Conservation (phyloP, 1,140 invertebrate genomes). For the Nylanderia fulva region DNA sequence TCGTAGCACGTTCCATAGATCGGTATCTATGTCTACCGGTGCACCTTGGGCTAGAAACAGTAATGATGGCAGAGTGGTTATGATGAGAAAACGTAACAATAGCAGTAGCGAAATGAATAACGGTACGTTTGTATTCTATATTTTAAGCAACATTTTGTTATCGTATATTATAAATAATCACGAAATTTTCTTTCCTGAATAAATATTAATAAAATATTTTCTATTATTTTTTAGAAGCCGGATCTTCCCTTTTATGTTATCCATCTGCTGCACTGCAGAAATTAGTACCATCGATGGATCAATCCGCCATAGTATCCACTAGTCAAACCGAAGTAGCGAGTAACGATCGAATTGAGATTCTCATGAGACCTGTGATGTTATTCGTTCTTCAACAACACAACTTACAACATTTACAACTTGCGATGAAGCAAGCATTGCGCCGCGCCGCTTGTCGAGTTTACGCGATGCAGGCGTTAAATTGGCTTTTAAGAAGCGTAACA, state of each 20-base stretch:
- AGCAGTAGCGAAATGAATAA: constrained; percentile 89
- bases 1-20: constrained; percentile 88
- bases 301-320: constrained; percentile 85
- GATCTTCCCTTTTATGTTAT: constrained; percentile 93
- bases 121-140: constrained; percentile 32
- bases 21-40: constrained; percentile 89
- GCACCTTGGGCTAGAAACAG: constrained; percentile 88
- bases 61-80: constrained; percentile 87
- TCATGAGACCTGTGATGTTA: constrained; percentile 91
- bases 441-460: constrained; percentile 95
- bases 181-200: background rate
- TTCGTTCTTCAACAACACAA: constrained; percentile 96
- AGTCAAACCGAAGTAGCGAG: constrained; percentile 80
- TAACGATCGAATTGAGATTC: constrained; percentile 84
- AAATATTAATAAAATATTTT: background rate
- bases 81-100: constrained; percentile 90
- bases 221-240: constrained; percentile 84
- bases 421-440: constrained; percentile 94
- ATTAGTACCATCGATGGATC: constrained; percentile 88
- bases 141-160: background rate
- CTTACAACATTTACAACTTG: constrained; percentile 91
- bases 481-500: constrained; percentile 96
- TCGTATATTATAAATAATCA: background rate
- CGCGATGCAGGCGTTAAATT: constrained; percentile 97
- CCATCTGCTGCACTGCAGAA: constrained; percentile 93